Percentiles rank a stretch among this genome's conserved stretches.
Conservation (phyloP, 1,140 invertebrate genomes). For the Idris sp. region DNA sequence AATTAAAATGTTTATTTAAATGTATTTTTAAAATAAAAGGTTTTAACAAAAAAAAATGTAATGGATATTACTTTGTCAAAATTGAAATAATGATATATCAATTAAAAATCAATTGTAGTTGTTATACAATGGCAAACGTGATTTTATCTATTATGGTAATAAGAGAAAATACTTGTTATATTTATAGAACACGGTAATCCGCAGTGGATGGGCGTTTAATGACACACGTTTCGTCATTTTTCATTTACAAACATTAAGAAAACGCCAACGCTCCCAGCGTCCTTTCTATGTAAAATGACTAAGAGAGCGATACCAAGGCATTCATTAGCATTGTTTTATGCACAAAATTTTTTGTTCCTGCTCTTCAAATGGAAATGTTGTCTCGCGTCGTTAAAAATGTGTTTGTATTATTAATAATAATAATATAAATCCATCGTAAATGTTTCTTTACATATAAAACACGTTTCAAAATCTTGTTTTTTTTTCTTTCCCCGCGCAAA, state of each 20-base stretch:
- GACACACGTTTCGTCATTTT: constrained; percentile 59
- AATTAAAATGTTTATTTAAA: no score
- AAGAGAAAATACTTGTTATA: constrained; percentile 48
- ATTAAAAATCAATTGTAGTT: no score
- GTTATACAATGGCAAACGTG: background rate
- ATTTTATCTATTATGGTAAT: constrained; percentile 42
- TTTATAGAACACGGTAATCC: constrained; percentile 33
- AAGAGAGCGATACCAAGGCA: constrained; percentile 38
- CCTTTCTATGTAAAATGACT: constrained; percentile 53
- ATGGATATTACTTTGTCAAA: no score
- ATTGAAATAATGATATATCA: no score
- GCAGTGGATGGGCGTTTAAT: constrained; percentile 53
- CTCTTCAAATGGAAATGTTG: background rate
- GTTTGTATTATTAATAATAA: constrained; percentile 29
- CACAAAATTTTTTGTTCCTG: constrained; percentile 15
- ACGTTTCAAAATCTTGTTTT: no score
- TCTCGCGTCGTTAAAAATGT: constrained; percentile 30
- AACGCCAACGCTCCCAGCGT: constrained; percentile 53
- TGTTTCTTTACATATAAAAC: no score
- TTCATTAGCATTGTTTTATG: constrained; percentile 53
- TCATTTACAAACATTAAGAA: constrained; percentile 53
- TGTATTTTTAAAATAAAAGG: no score
- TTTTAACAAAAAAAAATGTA: no score
- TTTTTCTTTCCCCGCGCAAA: constrained; percentile 8
- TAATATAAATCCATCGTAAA: no score